phyloP scores from a whole-genome alignment of 2,113 vertebrate genomes.

The Platysteira castanea region DNA sequence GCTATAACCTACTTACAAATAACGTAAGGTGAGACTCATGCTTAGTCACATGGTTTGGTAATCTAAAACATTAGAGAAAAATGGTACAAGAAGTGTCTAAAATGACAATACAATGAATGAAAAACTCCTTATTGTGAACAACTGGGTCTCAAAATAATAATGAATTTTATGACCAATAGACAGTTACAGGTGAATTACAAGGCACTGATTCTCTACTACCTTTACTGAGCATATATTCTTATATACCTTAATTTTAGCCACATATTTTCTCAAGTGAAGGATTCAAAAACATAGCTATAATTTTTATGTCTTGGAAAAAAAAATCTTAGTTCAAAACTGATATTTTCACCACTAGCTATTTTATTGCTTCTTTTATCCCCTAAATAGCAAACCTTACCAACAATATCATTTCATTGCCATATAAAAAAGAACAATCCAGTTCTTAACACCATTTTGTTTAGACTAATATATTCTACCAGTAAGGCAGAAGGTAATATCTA shows the following conservation, averaged over 20 bases:
- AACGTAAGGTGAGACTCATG: neutral
- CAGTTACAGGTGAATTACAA: neutral
- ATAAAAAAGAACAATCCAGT: neutral
- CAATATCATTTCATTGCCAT: neutral
- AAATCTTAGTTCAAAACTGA: neutral
- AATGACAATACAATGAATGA: neutral
- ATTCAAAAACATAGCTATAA: neutral
- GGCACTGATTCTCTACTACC: neutral
- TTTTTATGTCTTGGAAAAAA: neutral
- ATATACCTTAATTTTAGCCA: neutral
- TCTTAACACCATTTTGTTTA: neutral
- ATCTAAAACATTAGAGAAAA: neutral
- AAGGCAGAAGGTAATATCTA: neutral
- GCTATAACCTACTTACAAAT: neutral
- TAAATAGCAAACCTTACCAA: neutral
- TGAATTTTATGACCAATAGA: neutral
- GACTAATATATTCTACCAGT: neutral
- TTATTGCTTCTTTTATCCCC: neutral
- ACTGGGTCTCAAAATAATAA: neutral
- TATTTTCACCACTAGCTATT: neutral
- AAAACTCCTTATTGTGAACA: neutral
- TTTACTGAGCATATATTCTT: neutral
- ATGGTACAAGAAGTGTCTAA: neutral
- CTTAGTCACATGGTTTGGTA: neutral
- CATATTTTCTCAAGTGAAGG: neutral